phyloP scores from a whole-genome alignment of 2,797 vertebrate genomes.

The Brachyalestes nurse region DNA sequence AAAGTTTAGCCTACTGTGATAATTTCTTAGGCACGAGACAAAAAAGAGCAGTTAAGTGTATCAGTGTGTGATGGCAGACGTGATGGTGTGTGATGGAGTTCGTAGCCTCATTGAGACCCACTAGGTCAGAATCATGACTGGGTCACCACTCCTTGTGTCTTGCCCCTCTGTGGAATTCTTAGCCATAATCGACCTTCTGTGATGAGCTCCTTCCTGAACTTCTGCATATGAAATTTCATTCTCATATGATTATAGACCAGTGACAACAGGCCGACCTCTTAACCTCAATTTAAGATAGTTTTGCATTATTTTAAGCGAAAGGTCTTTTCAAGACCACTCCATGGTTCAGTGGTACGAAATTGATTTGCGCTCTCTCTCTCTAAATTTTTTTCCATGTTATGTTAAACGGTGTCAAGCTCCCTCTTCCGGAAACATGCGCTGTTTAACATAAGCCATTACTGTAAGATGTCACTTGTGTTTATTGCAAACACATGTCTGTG shows the following conservation, averaged over 20 bases:
- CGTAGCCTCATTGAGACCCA: background rate
- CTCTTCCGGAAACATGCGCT: constrained; percentile 49
- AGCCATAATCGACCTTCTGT: constrained; percentile 54
- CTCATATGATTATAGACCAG: constrained; percentile 55
- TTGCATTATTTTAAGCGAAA: constrained; percentile 61
- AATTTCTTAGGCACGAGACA: constrained; percentile 10
- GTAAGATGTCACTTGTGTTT: constrained; percentile 61
- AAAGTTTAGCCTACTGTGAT: constrained; percentile 30
- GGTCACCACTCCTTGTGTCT: constrained; percentile 35
- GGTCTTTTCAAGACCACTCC: constrained; percentile 55
- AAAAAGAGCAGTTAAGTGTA: constrained; percentile 10
- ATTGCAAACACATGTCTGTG: constrained; percentile 61
- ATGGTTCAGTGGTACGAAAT: constrained; percentile 52
- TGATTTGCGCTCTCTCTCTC: constrained; percentile 50
- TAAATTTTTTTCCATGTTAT: constrained; percentile 45
- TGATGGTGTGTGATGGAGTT: constrained; percentile 12
- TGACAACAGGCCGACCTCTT: constrained; percentile 57
- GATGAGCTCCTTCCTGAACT: constrained; percentile 44
- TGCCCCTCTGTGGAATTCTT: constrained; percentile 47
- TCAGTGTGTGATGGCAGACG: constrained; percentile 2
- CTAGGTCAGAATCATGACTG: constrained; percentile 31
- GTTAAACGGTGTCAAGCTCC: constrained; percentile 56
- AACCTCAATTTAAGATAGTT: constrained; percentile 62
- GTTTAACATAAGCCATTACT: constrained; percentile 62
- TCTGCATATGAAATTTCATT: constrained; percentile 57